Evolutionary conservation across 2,888 invertebrate genomes (phyloP).

Genomic region (Drosophila rellima): DNA sequence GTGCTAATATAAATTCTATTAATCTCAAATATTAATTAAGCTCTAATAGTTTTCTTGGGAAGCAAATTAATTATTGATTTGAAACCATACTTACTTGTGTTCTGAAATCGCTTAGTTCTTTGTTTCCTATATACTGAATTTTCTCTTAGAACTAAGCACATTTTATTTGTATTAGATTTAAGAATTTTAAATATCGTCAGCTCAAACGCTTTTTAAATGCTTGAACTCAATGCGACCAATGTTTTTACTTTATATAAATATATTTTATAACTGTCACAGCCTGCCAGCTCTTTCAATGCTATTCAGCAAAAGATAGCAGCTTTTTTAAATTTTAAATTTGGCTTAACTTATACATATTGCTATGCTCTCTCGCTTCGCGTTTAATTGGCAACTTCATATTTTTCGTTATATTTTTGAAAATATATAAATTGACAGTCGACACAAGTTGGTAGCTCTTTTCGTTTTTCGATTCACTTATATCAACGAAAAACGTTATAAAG

Average conservation of each 20-base stretch:
- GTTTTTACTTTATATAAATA: background rate
- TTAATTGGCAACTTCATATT: background rate
- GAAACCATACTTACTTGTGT: background rate
- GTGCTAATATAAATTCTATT: background rate
- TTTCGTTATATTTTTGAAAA: background rate
- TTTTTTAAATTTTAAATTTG: background rate
- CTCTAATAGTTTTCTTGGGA: background rate
- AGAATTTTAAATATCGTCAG: background rate
- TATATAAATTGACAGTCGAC: background rate
- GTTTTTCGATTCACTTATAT: background rate
- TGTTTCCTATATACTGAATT: background rate
- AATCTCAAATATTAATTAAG: background rate
- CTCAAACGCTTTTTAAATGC: background rate
- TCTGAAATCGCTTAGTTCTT: background rate
- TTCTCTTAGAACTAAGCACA: background rate
- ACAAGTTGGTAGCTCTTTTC: background rate
- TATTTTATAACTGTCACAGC: background rate
- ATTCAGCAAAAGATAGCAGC: background rate
- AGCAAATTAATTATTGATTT: background rate
- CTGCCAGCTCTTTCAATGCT: background rate
- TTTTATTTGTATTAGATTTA: background rate
- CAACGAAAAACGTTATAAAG: background rate
- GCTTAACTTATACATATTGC: background rate
- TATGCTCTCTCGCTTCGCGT: background rate
- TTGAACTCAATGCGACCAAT: background rate